These are phyloP conservation scores for Trachops cirrhosus DNA, from an alignment of 2,797 vertebrate genomes.

Conservation along the genomic window DNA sequence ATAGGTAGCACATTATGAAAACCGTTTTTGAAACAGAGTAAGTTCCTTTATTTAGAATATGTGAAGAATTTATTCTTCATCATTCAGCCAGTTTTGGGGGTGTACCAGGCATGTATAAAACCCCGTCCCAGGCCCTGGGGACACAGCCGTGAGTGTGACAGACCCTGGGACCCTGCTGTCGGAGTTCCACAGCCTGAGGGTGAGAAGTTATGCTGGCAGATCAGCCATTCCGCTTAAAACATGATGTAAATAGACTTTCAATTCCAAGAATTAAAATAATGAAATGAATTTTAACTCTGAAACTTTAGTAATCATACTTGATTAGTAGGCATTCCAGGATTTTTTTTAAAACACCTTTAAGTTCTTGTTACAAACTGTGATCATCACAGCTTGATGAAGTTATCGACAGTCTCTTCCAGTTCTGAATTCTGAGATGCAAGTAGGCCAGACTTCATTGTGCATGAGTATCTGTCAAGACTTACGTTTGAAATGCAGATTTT, in stretches of 20 bases:
- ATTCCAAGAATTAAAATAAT: background rate
- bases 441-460: background rate
- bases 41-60: background rate
- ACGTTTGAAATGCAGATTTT: background rate
- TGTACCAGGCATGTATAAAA: background rate
- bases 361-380: background rate
- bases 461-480: background rate
- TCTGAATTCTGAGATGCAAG: background rate
- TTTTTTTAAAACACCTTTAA: background rate
- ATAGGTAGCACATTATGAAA: slow-evolving; percentile 4
- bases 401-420: background rate
- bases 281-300: background rate
- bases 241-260: background rate
- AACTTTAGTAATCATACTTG: background rate
- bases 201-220: background rate
- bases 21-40: background rate
- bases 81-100: background rate
- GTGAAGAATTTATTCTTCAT: slow-evolving; percentile 7
- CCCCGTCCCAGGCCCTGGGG: background rate
- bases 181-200: background rate
- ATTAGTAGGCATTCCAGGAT: background rate
- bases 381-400: background rate
- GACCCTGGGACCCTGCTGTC: background rate
- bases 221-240: background rate
- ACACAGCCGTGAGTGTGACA: background rate